Evolutionary conservation across 1,140 invertebrate species (phyloP), one percentile per base, ranked within the genome.

Genomic region (Dolichoris vasculosae): DNA sequence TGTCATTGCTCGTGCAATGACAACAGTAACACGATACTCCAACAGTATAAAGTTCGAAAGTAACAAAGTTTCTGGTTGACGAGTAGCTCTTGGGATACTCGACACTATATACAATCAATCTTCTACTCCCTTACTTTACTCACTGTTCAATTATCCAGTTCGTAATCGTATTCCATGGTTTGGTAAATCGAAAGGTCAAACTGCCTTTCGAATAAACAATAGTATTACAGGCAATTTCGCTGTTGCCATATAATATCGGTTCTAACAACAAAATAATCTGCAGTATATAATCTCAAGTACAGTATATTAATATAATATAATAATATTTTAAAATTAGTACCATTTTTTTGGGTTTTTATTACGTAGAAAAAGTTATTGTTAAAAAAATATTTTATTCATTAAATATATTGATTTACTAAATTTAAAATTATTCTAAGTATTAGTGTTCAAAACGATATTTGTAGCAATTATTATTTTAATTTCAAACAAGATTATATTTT

Each of bases 141-240:
- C 11, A 17, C 43, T 35, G 15, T 20, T 7, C 46, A n/a, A 51
- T 15, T 77, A 11, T 8, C 23, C 9, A 51, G 6, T 43, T 38
- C 26, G 13, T 77, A n/a, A 30, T 55, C 75, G 15, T 6, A 7
- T 20, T 77, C 30, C 30, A 32, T 51, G 46, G n/a, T 9, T 7
- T 51, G 46, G n/a, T 35, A 51, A 51, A 32, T 51, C 30, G 11
- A 77, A 51, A 79, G 46, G 55, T 63, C 77, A 40, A 79, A 79
- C 77, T n/a, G 32, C 13, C 35, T 79, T 38, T 26, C 32, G 15
- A 79, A 35, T 79, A 59, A 64, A 79, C 35, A 59, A 79, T 43
- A n/a, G 63, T 20, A 35, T 63, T 63, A 79, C 35, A 17, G 26
- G 32, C 20, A 78, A 78, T 78, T 35, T 78, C 38, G 13, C 32